These are phyloP conservation scores for Nycticorax nycticorax DNA, from an alignment of 2,113 vertebrate species.

Conservation along the genomic window DNA sequence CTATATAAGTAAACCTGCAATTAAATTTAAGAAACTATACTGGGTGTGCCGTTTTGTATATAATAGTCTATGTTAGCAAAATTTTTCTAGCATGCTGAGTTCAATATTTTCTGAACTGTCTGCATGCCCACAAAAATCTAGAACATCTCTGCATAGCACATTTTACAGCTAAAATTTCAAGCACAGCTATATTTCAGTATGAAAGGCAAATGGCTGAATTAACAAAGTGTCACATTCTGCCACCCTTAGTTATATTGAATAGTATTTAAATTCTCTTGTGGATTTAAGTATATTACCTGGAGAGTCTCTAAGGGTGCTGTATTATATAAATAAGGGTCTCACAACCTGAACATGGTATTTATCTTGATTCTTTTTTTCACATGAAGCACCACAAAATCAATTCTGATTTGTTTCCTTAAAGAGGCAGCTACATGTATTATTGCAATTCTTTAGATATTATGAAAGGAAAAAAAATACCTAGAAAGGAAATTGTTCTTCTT, in stretches of 20 bases:
- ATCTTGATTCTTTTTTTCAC: not conserved
- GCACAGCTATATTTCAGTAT: not conserved
- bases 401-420: not conserved
- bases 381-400: not conserved
- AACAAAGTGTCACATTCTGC: not conserved
- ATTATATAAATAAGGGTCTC: not conserved
- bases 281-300: not conserved
- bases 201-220: not conserved
- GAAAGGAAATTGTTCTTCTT: not conserved
- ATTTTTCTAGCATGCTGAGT: not conserved
- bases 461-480: not conserved
- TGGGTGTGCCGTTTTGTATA: not conserved
- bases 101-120: not conserved
- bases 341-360: not conserved
- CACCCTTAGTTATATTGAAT: not conserved
- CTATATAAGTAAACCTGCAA: not conserved
- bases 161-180: not conserved
- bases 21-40: not conserved
- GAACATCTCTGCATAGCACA: not conserved
- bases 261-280: not conserved
- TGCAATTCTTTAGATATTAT: not conserved
- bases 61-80: not conserved
- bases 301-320: not conserved
- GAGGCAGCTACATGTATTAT: not conserved
- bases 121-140: not conserved